These are phyloP conservation scores for Nothoprocta perdicaria DNA, from an alignment of 2,113 vertebrate genomes.

Conservation along the genomic window DNA sequence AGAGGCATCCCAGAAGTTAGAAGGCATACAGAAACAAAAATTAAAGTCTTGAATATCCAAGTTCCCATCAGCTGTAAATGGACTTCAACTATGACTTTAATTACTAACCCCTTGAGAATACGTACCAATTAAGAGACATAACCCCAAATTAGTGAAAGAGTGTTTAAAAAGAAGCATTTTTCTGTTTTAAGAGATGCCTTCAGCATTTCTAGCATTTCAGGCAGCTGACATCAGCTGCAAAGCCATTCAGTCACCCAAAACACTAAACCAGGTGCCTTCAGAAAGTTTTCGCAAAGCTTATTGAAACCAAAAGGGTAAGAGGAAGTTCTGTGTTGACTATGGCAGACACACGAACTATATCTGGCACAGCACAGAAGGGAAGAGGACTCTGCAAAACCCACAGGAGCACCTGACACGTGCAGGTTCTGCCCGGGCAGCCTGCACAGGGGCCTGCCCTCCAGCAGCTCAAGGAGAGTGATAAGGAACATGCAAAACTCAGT, in stretches of 20 bases:
- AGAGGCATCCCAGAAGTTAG: neutral
- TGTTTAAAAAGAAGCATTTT: neutral
- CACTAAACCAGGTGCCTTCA: neutral
- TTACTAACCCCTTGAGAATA: neutral
- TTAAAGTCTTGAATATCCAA: neutral
- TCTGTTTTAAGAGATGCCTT: neutral
- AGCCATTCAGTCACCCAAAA: neutral
- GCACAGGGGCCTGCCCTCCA: neutral
- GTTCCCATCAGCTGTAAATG: neutral
- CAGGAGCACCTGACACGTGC: neutral
- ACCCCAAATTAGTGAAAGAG: neutral
- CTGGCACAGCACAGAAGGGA: neutral
- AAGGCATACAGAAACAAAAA: neutral
- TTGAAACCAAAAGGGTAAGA: neutral
- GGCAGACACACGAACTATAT: neutral
- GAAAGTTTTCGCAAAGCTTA: neutral
- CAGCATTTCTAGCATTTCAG: neutral
- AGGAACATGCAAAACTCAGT: rapidly evolving
- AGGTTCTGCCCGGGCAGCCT: neutral
- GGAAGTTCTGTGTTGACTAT: neutral
- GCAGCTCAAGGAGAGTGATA: neutral
- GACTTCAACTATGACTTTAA: neutral
- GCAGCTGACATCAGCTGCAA: neutral
- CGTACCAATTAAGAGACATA: neutral
- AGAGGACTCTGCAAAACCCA: neutral